Base-by-base conservation (phyloP, 2,797 vertebrate genomes). In the Threskiornis aethiopicus region DNA sequence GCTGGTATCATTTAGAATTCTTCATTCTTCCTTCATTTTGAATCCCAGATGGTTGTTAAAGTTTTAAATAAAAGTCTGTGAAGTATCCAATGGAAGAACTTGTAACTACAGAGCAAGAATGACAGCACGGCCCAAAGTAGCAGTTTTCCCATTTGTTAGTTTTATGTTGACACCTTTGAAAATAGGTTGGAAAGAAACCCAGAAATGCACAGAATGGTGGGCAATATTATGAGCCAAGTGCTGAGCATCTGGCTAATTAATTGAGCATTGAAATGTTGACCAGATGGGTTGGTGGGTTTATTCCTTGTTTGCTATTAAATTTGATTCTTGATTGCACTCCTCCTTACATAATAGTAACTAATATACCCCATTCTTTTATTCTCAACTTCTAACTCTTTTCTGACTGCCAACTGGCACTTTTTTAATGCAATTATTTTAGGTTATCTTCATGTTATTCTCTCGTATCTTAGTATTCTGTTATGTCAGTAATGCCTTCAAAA, bases 221-320 rank as follows among this genome's bases (percentile, higher is more conserved):
- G 62, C 88, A 93, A 24, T 88, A 59, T 86, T 89, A 58, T 72
- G 72, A 95, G 83, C 93, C 98, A 98, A 98, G 98, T 97, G 97
- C 97, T 94, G 91, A 98, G 94, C 95, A 95, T 96, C 90, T 95
- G 97, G 87, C 81, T 97, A 95, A 97, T 97, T 97, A 98, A 95
- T 84, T 96, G 98, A 97, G 97, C 93, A 95, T 86, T 97, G 94
- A 97, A 98, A 97, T 96, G 90, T 96, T 98, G 97, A 98, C 97
- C 98, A 98, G 98, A 98, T 98, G 98, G 96, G 96, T 98, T 98
- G 96, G 98, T 98, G 92, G 93, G 88, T 97, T 97, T 94, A 79
- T 91, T 95, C 94, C 95, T 97, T 98, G 97, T 98, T 95, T 94
- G 80, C 71, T 97, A 35, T 94, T 95, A 93, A 94, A 95, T 91